phyloP scores from a whole-genome alignment of 2,797 vertebrate genomes.

The Gallirallus australis region DNA sequence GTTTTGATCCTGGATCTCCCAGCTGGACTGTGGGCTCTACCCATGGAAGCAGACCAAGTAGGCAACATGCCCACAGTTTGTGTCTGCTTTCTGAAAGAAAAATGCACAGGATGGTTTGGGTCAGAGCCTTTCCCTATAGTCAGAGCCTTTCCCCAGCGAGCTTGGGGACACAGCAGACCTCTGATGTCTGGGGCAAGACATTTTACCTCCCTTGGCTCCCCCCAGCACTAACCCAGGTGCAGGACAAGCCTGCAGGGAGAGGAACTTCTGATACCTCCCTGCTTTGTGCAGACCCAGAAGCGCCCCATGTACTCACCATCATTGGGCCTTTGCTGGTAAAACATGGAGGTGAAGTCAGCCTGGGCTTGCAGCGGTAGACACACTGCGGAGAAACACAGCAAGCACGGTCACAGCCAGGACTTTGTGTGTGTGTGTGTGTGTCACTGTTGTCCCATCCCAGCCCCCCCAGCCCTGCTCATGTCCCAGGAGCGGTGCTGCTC shows the following conservation, averaged over 20 bases:
- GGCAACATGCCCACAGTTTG: fast-evolving
- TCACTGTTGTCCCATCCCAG: background rate
- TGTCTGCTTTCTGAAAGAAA: background rate
- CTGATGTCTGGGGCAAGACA: background rate
- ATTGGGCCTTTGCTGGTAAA: fast-evolving
- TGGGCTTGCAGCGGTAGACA: background rate
- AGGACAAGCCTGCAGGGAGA: background rate
- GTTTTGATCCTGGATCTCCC: background rate
- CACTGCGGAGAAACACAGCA: background rate
- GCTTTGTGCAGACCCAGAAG: background rate
- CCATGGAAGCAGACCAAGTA: constrained; percentile 47
- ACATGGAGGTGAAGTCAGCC: background rate
- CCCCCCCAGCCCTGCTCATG: fast-evolving
- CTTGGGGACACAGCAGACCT: fast-evolving
- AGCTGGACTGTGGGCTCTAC: constrained; percentile 48
- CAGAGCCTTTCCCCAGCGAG: background rate
- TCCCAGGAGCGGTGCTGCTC: background rate
- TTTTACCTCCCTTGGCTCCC: background rate
- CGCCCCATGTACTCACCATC: background rate
- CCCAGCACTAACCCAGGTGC: background rate
- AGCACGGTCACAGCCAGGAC: background rate
- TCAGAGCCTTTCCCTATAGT: background rate
- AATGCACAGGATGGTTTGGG: fast-evolving
- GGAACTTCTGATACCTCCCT: background rate
- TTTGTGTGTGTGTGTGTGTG: too few species aligned